phyloP scores from a whole-genome alignment of 2,888 invertebrate species.

The Drosophila nr. fundita region DNA sequence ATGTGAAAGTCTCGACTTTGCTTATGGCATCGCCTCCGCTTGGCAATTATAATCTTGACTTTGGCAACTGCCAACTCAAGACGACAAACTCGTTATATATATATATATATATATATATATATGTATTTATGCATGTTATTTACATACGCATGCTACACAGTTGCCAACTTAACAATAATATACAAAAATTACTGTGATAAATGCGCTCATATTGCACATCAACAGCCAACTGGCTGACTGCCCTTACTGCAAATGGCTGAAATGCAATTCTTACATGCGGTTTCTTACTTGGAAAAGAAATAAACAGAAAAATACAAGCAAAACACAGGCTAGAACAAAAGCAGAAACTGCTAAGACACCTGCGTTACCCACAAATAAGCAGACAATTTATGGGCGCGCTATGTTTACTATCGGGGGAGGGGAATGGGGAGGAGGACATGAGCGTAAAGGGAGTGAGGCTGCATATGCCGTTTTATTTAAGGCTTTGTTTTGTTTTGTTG shows the following conservation, averaged over 20 bases:
- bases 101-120: background rate
- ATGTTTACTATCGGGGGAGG: slow-evolving; percentile 38
- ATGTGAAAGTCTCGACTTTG: slow-evolving; percentile 65
- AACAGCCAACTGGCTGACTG: slow-evolving; percentile 55
- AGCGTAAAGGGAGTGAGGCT: slow-evolving; percentile 9
- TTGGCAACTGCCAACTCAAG: slow-evolving; percentile 58
- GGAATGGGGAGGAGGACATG: background rate
- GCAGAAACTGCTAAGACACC: slow-evolving; percentile 30
- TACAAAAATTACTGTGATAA: slow-evolving; percentile 39
- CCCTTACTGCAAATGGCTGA: slow-evolving; percentile 28
- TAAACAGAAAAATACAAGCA: slow-evolving; percentile 19
- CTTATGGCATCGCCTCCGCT: slow-evolving; percentile 66
- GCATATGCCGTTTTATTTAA: slow-evolving; percentile 23
- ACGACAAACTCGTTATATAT: slow-evolving; percentile 37
- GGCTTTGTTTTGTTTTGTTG: slow-evolving; percentile 19
- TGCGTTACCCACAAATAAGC: slow-evolving; percentile 42
- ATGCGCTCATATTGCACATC: slow-evolving; percentile 44
- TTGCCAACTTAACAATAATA: slow-evolving; percentile 56
- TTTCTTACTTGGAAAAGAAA: slow-evolving; percentile 42
- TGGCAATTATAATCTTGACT: slow-evolving; percentile 75
- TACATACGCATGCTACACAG: slow-evolving; percentile 30
- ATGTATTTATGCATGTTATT: slow-evolving; percentile 4
- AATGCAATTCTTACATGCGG: slow-evolving; percentile 26
- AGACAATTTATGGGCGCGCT: slow-evolving; percentile 48
- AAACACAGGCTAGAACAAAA: slow-evolving; percentile 7